Evolutionary conservation across 2,113 vertebrate species (phyloP).

Genomic region (Dendrocopos noguchii): DNA sequence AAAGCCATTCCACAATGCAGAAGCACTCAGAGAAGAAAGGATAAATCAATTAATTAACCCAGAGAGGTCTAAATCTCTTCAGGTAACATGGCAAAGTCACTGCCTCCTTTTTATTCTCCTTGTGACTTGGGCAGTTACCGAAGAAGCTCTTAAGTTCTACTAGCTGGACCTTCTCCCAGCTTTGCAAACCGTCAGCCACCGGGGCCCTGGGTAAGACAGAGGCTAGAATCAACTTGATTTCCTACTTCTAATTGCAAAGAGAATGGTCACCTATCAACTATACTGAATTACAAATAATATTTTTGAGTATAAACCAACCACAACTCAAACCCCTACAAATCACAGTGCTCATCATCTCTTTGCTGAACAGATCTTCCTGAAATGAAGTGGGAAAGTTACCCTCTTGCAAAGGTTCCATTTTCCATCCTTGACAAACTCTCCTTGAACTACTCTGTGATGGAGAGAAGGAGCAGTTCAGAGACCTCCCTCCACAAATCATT

Average conservation of each 20-base stretch:
- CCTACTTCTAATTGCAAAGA: not conserved
- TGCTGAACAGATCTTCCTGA: not conserved
- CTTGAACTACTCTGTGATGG: not conserved
- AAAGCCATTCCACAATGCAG: not conserved
- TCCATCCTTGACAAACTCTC: not conserved
- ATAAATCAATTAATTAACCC: not conserved
- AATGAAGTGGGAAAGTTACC: not conserved
- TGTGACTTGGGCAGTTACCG: not conserved
- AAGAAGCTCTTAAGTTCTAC: not conserved
- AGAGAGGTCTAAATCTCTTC: not conserved
- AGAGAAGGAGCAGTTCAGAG: not conserved
- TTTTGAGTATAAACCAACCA: not conserved
- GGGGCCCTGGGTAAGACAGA: not conserved
- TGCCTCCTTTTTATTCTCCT: not conserved
- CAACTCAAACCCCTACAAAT: not conserved
- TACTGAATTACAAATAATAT: not conserved
- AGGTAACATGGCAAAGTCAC: not conserved
- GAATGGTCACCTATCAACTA: not conserved
- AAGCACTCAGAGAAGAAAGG: not conserved
- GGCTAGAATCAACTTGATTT: not conserved
- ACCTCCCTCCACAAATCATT: not conserved
- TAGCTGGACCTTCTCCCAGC: not conserved
- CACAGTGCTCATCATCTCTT: accelerated
- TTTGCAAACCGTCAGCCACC: not conserved
- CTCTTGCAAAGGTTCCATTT: not conserved